Evolutionary conservation across 2,113 vertebrate species (phyloP).

Genomic region (Puffinus mauretanicus): DNA sequence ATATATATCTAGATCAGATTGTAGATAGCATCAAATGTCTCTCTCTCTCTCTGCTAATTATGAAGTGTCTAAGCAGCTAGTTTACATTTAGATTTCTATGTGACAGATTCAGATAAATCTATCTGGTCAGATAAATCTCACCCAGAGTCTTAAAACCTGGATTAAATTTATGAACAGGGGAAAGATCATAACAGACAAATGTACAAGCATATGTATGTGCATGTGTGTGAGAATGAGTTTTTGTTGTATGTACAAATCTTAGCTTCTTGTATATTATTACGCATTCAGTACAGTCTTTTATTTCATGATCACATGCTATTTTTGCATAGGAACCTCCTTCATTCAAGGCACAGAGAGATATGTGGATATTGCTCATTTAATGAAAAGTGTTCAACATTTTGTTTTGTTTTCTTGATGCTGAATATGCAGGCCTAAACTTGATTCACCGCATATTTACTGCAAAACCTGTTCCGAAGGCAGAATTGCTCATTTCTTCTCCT

Average conservation of each 20-base stretch:
- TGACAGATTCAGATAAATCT: neutral
- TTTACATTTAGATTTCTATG: neutral
- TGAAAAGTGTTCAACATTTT: neutral
- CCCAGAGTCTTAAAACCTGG: neutral
- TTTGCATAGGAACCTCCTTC: neutral
- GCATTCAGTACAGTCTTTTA: neutral
- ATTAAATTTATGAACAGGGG: neutral
- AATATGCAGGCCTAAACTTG: neutral
- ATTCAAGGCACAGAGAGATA: neutral
- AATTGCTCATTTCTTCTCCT: neutral
- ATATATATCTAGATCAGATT: neutral
- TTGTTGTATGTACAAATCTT: neutral
- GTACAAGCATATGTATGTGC: neutral
- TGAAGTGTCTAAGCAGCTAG: neutral
- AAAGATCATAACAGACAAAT: neutral
- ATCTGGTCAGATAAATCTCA: neutral
- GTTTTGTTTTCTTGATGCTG: neutral
- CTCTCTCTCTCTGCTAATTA: neutral
- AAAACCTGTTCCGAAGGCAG: neutral
- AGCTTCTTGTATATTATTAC: neutral
- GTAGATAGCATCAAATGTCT: neutral
- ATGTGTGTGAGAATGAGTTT: neutral
- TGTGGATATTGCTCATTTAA: neutral
- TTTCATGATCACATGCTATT: neutral
- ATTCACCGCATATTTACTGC: neutral